phyloP scores from a whole-genome alignment of 2,797 vertebrate genomes.

The Smutsia temminckii region DNA sequence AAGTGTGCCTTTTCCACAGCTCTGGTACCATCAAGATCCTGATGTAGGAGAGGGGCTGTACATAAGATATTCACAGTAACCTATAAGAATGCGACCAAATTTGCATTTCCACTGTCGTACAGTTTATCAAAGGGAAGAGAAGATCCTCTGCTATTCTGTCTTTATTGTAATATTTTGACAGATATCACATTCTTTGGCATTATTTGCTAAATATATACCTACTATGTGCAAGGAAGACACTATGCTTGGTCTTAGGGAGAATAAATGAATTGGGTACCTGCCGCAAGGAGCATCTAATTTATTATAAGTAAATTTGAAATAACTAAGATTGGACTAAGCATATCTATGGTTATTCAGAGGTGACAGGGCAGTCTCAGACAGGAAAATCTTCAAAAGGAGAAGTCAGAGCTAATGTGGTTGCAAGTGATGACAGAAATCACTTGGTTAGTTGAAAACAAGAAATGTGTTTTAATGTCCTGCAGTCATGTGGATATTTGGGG shows the following conservation, averaged over 20 bases:
- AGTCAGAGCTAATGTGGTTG: not conserved
- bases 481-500: not conserved
- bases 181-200: not conserved
- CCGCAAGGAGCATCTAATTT: not conserved
- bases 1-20: not conserved
- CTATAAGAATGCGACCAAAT: not conserved
- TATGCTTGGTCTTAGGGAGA: not conserved
- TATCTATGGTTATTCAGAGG: not conserved
- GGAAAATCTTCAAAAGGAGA: not conserved
- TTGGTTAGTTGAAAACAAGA: not conserved
- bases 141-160: not conserved
- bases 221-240: not conserved
- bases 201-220: slow-evolving; percentile 26
- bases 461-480: not conserved
- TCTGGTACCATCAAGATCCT: not conserved
- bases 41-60: not conserved
- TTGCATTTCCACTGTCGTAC: not conserved
- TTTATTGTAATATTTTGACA: slow-evolving; percentile 52
- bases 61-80: slow-evolving; percentile 21
- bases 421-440: not conserved
- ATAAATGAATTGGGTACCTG: not conserved
- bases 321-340: slow-evolving; percentile 14
- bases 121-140: not conserved
- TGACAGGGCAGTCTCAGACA: not conserved
- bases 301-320: not conserved